These are phyloP conservation scores for Adelognathus sp. DNA, from an alignment of 2,888 invertebrate species.

Conservation along the genomic window DNA sequence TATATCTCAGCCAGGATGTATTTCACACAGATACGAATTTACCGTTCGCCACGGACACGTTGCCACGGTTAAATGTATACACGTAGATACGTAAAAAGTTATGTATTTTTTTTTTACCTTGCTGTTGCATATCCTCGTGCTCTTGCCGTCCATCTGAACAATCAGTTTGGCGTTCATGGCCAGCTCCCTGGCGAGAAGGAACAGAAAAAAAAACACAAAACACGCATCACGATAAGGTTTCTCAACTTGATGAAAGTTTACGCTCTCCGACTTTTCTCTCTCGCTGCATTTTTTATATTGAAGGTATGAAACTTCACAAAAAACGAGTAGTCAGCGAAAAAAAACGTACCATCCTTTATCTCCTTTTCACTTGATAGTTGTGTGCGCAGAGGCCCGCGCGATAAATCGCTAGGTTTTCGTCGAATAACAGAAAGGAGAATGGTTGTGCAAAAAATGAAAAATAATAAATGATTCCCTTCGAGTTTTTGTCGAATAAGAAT, in stretches of 20 bases:
- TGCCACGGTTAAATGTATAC: background rate
- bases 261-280: background rate
- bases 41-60: slow-evolving; percentile 9
- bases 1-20: slow-evolving; percentile 43
- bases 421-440: no score
- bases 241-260: slow-evolving; percentile 4
- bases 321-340: no score
- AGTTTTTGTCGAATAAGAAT: no score
- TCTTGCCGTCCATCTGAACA: slow-evolving; percentile 93
- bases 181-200: slow-evolving; percentile 86
- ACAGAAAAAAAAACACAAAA: background rate
- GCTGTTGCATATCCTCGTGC: slow-evolving; percentile 89
- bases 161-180: slow-evolving; percentile 92
- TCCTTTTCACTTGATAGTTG: no score
- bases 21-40: slow-evolving; percentile 29
- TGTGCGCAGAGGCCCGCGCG: no score
- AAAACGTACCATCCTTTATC: no score
- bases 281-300: background rate
- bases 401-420: no score
- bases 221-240: slow-evolving; percentile 19
- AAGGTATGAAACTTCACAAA: background rate
- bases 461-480: no score
- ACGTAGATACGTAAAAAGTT: background rate
- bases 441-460: no score
- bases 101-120: slow-evolving; percentile 85